Base-by-base conservation (phyloP, 35 echinoderm and acorn worm genomes). In the Patiria miniata region DNA sequence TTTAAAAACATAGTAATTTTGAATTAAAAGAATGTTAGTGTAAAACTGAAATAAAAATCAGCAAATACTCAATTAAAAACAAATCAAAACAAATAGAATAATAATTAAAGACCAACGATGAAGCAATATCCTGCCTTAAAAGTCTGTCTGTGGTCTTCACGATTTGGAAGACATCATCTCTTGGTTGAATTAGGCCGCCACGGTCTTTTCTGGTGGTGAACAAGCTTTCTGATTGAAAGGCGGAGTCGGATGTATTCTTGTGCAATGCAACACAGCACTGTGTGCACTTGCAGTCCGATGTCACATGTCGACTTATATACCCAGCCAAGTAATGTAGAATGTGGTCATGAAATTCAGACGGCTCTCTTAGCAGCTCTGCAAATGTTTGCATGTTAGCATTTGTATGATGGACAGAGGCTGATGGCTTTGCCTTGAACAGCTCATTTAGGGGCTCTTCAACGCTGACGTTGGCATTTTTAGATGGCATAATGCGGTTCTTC, bases 161-260 rank as follows among this genome's bases (percentile, higher is more conserved):
- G 57, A 91, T 91, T 86, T 80, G 85, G 77, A 85, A 91, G 21
- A 86, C 83, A 91, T 91, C 89, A 77, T 90, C 89, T 77, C 61
- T 18, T 42, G 81, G 57, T 65, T 85, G 84, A 8, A 59, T 56
- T 12, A 91, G 83, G 36, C 83, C 73, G 18, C 83, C 83, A 37
- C 89, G 61, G 36, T 91, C 89, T 81, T 81, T 91, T n/a, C 89
- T 85, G 37, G 36, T 61, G 32, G 89, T 86, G 23, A 91, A 86
- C 21, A 16, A 18, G 34, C 59, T 73, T 29, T 86, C 34, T n/a
- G 73, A 37, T 36, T 39, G 16, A 55, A 85, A 81, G 73, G 61
- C 78, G 15, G 68, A 8, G 36, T 61, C 18, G 16, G 37, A 34
- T 79, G 86, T 53, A 26, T 90, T 84, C 22, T 90, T 83, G 52